These are phyloP conservation scores for Sebastes paucispinis DNA, from an alignment of 2,797 vertebrate species.

Conservation along the genomic window DNA sequence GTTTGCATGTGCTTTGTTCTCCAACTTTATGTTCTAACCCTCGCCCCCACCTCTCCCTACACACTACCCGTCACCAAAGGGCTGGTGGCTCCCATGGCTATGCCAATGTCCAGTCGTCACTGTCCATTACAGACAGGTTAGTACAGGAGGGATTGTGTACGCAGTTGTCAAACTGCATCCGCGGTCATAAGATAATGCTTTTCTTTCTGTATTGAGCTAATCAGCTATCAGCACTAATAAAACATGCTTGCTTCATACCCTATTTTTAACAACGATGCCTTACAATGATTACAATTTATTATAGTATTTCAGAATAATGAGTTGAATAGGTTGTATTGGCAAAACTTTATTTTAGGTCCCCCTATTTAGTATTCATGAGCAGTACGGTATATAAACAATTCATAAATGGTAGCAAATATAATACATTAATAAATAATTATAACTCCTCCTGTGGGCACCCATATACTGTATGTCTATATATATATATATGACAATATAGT, in stretches of 20 bases:
- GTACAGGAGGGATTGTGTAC: slow-evolving; percentile 33
- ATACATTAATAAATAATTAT: background rate
- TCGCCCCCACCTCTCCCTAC: slow-evolving; percentile 16
- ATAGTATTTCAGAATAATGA: background rate
- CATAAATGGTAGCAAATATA: background rate
- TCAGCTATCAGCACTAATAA: background rate
- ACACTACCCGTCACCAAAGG: slow-evolving; percentile 67
- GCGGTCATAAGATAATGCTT: background rate
- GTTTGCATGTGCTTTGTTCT: slow-evolving; percentile 66
- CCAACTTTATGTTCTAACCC: slow-evolving; percentile 27
- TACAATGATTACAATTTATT: background rate
- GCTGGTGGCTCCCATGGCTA: slow-evolving; percentile 63
- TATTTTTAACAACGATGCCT: background rate
- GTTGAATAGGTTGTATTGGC: background rate
- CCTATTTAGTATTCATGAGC: background rate
- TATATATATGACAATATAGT: background rate
- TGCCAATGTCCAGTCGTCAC: slow-evolving; percentile 62
- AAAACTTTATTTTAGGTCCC: background rate
- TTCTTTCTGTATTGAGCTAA: background rate
- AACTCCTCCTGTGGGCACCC: background rate
- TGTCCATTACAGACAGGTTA: slow-evolving; percentile 82
- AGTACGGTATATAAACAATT: background rate
- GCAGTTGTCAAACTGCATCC: background rate
- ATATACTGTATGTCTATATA: too few relatives aligned
- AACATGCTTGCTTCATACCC: background rate